Base-by-base conservation (phyloP, 1,140 invertebrate genomes). In the Homalodisca vitripennis region DNA sequence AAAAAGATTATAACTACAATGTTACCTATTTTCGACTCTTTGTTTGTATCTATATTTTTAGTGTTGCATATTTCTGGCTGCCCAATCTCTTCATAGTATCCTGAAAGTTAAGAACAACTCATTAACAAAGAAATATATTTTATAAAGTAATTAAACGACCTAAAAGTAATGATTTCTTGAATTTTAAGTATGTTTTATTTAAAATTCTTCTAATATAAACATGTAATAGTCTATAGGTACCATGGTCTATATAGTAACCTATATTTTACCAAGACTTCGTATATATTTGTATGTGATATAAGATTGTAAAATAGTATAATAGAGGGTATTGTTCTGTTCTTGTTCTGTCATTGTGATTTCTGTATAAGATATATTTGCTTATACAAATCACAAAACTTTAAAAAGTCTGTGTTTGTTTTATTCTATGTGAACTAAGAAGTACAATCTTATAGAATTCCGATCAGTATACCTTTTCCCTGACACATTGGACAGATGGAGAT, bases 71-170 rank as follows among this genome's bases (percentile, higher is more conserved):
- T 53, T 60, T 30, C 55, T 27, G 55, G 55, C n/a, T 26, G 13
- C 10, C 14, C 3, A 6, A 60, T 27, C 24, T 60, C 55, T 60
- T 60, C 55, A 60, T 60, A 60, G 55, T 60, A 60, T 27, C 55
- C 55, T 60, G n/a, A 30, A 60, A 60, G 29, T 27, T 60, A 22
- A 10, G 34, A 41, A 17, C 34, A 41, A 10, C 34, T 41, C 17
- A 41, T 41, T 10, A 41, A 41, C 17, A 41, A 41, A 6, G 17
- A 41, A 10, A 41, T 10, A 6, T 41, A 41, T 41, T 41, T 10
- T 10, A 6, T 41, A 10, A 41, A 6, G 17, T 17, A 6, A 10
- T 10, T 6, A 41, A 6, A 10, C 6, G 34, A 41, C 17, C 17
- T 20, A 51, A 20, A 22, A 20, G 3, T 51, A 51, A 3, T 51